Conservation (phyloP, 2,888 invertebrate genomes). For the Esperia sulphurella region DNA sequence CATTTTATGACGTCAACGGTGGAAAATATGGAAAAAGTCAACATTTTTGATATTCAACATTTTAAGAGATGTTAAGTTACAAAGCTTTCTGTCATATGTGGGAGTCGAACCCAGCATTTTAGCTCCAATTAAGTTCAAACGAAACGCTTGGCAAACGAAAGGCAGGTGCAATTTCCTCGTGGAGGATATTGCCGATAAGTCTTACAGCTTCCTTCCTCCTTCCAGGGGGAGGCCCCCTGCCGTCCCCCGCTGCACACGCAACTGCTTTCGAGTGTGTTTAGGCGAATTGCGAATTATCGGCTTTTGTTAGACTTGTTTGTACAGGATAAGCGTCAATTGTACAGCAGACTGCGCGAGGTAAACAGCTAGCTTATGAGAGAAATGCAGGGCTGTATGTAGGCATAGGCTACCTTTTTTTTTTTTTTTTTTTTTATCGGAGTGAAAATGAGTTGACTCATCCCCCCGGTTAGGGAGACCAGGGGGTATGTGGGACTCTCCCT, state of each 20-base stretch:
- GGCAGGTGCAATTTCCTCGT: conserved; percentile 21
- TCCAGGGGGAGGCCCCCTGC: background rate
- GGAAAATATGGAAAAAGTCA: too few relatives aligned
- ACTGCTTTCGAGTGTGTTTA: conserved; percentile 8
- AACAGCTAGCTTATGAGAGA: background rate
- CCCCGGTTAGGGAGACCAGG: too few relatives aligned
- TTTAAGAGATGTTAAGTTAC: too few relatives aligned
- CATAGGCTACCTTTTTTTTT: too few relatives aligned
- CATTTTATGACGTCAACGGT: too few relatives aligned
- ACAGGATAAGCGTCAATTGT: background rate
- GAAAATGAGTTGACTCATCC: too few relatives aligned
- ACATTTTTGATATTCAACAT: too few relatives aligned
- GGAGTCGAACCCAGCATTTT: too few relatives aligned
- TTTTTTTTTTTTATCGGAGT: too few relatives aligned
- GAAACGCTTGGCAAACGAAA: background rate
- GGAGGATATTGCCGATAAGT: conserved; percentile 47
- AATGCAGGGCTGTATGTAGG: background rate
- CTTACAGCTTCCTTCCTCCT: conserved; percentile 12
- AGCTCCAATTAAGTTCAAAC: background rate
- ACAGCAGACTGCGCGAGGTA: background rate
- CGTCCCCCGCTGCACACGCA: background rate
- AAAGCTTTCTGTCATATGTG: too few relatives aligned
- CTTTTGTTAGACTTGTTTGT: background rate
- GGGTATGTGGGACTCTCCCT: too few relatives aligned
- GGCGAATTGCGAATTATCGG: conserved; percentile 19